A percentile compares a stretch with the other conserved stretches of the same genome.
Evolutionary conservation across 1,140 invertebrate genomes (phyloP).

Genomic region (Proctacanthus coquilletti): DNA sequence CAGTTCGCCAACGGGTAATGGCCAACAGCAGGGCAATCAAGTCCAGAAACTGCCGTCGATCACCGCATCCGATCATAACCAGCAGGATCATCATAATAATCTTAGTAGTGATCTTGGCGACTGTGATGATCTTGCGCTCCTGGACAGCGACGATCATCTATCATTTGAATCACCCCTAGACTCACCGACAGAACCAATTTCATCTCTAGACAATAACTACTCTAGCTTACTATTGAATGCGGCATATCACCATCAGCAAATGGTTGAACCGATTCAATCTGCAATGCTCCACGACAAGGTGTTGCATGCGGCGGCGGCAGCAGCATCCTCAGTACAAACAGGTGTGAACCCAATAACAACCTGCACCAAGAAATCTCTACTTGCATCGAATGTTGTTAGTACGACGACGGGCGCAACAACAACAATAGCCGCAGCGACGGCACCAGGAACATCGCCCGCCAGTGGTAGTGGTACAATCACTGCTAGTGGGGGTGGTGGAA

Average conservation of each 20-base stretch:
- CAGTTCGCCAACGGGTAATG: not conserved
- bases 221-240: conserved; percentile 42
- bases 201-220: conserved; percentile 38
- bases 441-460: conserved; percentile 31
- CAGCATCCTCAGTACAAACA: conserved; percentile 2
- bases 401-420: conserved; percentile 30
- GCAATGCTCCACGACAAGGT: conserved; percentile 20
- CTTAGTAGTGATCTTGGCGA: conserved; percentile 9
- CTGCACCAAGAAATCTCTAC: conserved; percentile 3
- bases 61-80: not conserved
- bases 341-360: not conserved
- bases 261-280: conserved; percentile 11
- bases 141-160: conserved; percentile 40
- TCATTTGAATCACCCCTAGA: conserved; percentile 35
- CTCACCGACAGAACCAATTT: conserved; percentile 30
- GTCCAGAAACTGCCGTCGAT: not conserved
- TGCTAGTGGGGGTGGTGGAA: conserved; percentile 45
- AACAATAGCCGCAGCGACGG: conserved; percentile 32
- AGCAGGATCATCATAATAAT: not conserved
- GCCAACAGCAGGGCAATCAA: not conserved
- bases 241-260: conserved; percentile 40
- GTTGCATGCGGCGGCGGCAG: conserved; percentile 21
- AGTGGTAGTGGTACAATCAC: conserved; percentile 40
- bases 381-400: too few relatives aligned
- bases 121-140: conserved; percentile 42